These are phyloP conservation scores for Meloidogyne floridensis DNA, from an alignment of 1,140 invertebrate genomes.

Conservation along the genomic window DNA sequence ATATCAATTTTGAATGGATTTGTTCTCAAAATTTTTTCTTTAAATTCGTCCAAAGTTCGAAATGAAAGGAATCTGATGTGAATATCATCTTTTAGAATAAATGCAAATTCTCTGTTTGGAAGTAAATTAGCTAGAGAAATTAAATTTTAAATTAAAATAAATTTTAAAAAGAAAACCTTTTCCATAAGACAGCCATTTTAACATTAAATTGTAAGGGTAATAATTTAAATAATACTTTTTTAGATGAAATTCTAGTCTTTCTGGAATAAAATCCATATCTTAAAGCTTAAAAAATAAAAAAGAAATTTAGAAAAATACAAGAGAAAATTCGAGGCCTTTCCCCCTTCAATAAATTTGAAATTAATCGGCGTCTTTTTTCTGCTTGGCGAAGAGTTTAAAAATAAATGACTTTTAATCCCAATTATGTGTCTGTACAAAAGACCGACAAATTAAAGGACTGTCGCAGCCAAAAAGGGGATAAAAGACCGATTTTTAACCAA, in stretches of 20 bases:
- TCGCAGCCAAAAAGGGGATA: too few species aligned
- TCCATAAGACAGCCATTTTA: slow-evolving; percentile 49
- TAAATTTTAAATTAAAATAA: slow-evolving; percentile 12
- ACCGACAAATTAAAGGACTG: too few species aligned
- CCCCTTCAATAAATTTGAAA: too few species aligned
- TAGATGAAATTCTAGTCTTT: slow-evolving; percentile 17
- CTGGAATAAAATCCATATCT: slow-evolving; percentile 9
- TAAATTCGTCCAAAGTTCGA: slow-evolving; percentile 77
- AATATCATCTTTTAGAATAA: slow-evolving; percentile 88
- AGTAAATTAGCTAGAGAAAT: slow-evolving; percentile 70
- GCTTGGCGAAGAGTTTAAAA: too few species aligned
- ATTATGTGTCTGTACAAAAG: too few species aligned
- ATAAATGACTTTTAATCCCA: too few species aligned
- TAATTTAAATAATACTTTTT: slow-evolving; percentile 42
- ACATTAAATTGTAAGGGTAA: slow-evolving; percentile 46
- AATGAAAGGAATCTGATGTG: slow-evolving; percentile 91
- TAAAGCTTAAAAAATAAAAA: not conserved
- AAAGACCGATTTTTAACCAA: too few species aligned
- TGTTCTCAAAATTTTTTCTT: slow-evolving; percentile 77
- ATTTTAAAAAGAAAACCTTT: slow-evolving; percentile 27
- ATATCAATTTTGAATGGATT: slow-evolving; percentile 91
- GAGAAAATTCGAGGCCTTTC: too few species aligned
- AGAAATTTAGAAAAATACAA: not conserved
- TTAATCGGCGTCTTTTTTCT: too few species aligned
- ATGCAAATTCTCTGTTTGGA: slow-evolving; percentile 86